Evolutionary conservation across 1,140 invertebrate species (phyloP), one percentile per base, ranked within the genome.

Genomic region (Diploscapter pachys): DNA sequence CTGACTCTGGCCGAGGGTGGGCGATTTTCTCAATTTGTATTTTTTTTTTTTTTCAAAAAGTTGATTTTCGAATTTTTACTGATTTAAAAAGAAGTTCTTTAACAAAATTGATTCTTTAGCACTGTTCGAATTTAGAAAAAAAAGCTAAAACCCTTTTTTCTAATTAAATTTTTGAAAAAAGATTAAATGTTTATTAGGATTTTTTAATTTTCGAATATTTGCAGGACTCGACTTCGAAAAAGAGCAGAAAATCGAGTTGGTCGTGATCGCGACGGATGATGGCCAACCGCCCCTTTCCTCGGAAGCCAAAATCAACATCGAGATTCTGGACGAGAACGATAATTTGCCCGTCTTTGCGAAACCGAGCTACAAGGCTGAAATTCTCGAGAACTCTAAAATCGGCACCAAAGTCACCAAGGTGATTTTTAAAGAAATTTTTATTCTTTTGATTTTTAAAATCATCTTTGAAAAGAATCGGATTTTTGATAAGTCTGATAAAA

Each of bases 341-440:
- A 96, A 96, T 52, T 91, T 97, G 0, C 82, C 93, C 11, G 89
- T 97, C 0, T 92, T 90, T 4, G 90, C 97, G 11, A 84, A 92
- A 13, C 94, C 97, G 83, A 94, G 94, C 86, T 97, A 98, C 85
- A 94, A 92, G 81, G 92, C 94, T 0, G 95, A 95, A 83, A 93
- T 98, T 0, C 95, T 94, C 0, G 96, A 98, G 88, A 96, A 98
- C 87, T n/a, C 69, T 31, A 62, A 55, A 53, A 54, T 59, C 61
- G 94, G 93, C 3, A 91, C 93, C 2, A 95, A 96, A 86, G 92
- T 99, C 0, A 92, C 97, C 67, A 90, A 90, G 83, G 92, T 98
- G 50, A 67, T 3, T 78, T 2, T 13, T 9, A 11, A 67, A 4
- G 3, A 4, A 66, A 75, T 63, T 77, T 13, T 78, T 53, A 75